Conservation (phyloP, 2,888 invertebrate species). For the Scrobipalpa costella region DNA sequence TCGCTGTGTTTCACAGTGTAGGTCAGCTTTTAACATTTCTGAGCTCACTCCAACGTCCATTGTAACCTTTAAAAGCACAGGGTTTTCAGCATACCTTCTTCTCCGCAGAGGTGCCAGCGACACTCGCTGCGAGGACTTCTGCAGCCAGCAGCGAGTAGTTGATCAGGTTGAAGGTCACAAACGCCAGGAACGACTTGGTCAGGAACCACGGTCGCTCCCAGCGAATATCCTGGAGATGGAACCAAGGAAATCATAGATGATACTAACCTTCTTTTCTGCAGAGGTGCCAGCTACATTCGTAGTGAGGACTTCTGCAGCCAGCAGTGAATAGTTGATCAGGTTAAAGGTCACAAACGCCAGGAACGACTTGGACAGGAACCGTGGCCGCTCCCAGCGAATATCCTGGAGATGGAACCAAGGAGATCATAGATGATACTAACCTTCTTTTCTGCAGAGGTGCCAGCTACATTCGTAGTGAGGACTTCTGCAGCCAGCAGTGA, state of each 20-base stretch:
- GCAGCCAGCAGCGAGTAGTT: slow-evolving; percentile 92
- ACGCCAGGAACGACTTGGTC: slow-evolving; percentile 94
- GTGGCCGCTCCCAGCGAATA: slow-evolving; percentile 92
- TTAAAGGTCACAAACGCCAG: slow-evolving; percentile 95
- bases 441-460: slow-evolving; percentile 77
- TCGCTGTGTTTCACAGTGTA: too few relatives aligned
- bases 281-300: slow-evolving; percentile 79
- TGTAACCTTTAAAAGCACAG: too few relatives aligned
- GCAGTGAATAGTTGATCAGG: slow-evolving; percentile 91
- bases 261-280: slow-evolving; percentile 74
- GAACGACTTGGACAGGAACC: slow-evolving; percentile 95
- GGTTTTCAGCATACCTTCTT: slow-evolving; percentile 72
- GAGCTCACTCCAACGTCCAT: too few relatives aligned
- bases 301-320: slow-evolving; percentile 86
- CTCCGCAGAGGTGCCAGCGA: slow-evolving; percentile 76
- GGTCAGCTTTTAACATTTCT: too few relatives aligned
- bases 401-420: slow-evolving; percentile 67
- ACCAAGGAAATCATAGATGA: background rate
- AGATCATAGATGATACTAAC: slow-evolving; percentile 47
- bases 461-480: slow-evolving; percentile 78
- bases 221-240: slow-evolving; percentile 84
- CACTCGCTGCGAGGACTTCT: slow-evolving; percentile 82
- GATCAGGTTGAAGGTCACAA: slow-evolving; percentile 93
- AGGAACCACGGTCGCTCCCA: slow-evolving; percentile 95
- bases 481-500: slow-evolving; percentile 90